Conservation (phyloP, 1,140 invertebrate genomes). For the Berghia stephanieae region DNA sequence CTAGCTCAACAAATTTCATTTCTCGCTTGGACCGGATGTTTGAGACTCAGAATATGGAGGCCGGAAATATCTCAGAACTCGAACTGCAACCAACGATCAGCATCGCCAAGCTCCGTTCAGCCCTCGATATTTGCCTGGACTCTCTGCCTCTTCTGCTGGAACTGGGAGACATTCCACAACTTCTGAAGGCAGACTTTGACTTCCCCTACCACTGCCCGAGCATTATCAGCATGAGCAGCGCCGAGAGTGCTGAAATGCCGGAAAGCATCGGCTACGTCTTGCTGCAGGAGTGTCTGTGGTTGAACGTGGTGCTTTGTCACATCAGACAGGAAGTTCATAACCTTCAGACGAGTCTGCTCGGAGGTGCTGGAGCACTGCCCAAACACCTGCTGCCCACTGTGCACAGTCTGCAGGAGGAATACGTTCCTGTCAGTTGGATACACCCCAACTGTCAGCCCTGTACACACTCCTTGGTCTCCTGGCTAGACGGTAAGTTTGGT, state of each 20-base stretch:
- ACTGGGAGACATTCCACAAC: conserved; percentile 51
- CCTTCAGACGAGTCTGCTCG: conserved; percentile 51
- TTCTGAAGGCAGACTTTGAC: conserved; percentile 45
- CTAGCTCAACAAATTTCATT: conserved; percentile 55
- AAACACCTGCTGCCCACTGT: conserved; percentile 43
- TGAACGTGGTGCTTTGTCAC: conserved; percentile 61
- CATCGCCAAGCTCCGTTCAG: conserved; percentile 48
- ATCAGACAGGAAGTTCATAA: conserved; percentile 60
- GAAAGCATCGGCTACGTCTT: conserved; percentile 62
- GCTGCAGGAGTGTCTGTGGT: conserved; percentile 63
- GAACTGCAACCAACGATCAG: neutral
- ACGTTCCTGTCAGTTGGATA: conserved; percentile 61
- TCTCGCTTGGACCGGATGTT: conserved; percentile 56
- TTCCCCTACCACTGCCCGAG: conserved; percentile 63
- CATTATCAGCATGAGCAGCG: conserved; percentile 54
- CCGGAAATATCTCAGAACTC: conserved; percentile 40
- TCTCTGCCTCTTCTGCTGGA: conserved; percentile 60
- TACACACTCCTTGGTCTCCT: conserved; percentile 62
- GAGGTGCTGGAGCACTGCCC: conserved; percentile 54
- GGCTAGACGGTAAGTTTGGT: conserved; percentile 55
- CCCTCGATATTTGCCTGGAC: conserved; percentile 60
- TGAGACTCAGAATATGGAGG: conserved; percentile 61
- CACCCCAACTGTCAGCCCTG: conserved; percentile 63
- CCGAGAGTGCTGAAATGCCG: conserved; percentile 55
- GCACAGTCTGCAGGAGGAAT: conserved; percentile 55